Evolutionary conservation across 2,113 vertebrate species (phyloP).

Genomic region (Mugil cephalus): DNA sequence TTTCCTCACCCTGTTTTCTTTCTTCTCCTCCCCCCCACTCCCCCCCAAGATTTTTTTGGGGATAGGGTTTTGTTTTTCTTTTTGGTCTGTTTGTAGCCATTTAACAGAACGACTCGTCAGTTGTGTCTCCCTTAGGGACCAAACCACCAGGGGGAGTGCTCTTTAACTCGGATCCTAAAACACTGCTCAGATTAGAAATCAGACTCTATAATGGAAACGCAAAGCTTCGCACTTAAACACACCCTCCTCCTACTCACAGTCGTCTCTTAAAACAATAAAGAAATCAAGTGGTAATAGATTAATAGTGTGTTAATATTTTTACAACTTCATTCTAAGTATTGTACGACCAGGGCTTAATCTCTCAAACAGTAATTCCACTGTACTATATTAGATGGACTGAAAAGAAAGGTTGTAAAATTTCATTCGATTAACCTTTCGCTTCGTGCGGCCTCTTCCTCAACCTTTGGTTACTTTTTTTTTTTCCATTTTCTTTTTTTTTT

Average conservation of each 20-base stretch:
- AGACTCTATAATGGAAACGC: conserved; percentile 47
- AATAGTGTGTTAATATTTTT: conserved; percentile 56
- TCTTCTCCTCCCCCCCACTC: conserved; percentile 80
- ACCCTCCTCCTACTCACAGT: conserved; percentile 39
- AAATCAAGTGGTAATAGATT: conserved; percentile 44
- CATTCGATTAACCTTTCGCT: conserved; percentile 34
- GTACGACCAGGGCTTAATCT: conserved; percentile 46
- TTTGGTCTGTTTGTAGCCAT: conserved; percentile 75
- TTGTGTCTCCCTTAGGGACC: conserved; percentile 72
- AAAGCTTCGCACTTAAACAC: conserved; percentile 63
- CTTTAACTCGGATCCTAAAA: conserved; percentile 51
- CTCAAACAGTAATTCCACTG: conserved; percentile 60
- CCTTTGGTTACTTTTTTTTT: conserved; percentile 22
- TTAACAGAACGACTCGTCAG: conserved; percentile 61
- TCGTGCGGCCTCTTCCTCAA: conserved; percentile 41
- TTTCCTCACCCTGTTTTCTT: conserved; percentile 77
- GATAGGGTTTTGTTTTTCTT: conserved; percentile 76
- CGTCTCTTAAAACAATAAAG: conserved; percentile 34
- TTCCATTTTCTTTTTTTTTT: conserved; percentile 32
- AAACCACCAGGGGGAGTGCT: conserved; percentile 56
- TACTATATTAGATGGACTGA: conserved; percentile 30
- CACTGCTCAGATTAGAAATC: conserved; percentile 64
- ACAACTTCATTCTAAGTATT: conserved; percentile 61
- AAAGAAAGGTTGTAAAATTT: conserved; percentile 39
- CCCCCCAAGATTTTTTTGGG: conserved; percentile 41